phyloP scores from a whole-genome alignment of 2,113 vertebrate genomes.

The Paradoxurus hermaphroditus region DNA sequence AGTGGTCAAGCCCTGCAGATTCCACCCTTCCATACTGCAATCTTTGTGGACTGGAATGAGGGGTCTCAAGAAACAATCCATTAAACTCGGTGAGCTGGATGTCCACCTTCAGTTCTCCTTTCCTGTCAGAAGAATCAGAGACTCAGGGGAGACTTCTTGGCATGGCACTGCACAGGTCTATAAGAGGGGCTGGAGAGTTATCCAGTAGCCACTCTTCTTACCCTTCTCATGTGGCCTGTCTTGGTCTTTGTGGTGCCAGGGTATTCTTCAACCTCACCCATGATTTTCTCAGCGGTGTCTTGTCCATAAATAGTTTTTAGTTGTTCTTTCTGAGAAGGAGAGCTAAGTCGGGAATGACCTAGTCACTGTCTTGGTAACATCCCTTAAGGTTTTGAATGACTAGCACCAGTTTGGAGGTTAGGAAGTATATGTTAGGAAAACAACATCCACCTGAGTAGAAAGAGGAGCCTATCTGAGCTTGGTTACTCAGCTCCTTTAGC shows the following conservation, averaged over 20 bases:
- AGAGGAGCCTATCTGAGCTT: neutral
- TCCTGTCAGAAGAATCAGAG: neutral
- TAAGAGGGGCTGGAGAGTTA: neutral
- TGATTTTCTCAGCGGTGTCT: neutral
- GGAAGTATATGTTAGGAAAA: neutral
- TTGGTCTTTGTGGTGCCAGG: neutral
- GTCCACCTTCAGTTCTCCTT: neutral
- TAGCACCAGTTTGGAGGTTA: neutral
- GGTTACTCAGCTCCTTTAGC: neutral
- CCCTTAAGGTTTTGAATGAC: neutral
- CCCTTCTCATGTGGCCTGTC: neutral
- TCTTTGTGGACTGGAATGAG: neutral
- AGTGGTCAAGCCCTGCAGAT: neutral
- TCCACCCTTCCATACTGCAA: neutral
- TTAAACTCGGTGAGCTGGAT: neutral
- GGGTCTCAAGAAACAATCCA: neutral
- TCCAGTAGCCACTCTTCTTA: fast-evolving
- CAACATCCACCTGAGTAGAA: neutral
- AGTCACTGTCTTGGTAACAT: neutral
- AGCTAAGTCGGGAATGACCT: neutral
- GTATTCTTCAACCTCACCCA: neutral
- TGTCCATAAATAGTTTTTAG: neutral
- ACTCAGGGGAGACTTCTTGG: neutral
- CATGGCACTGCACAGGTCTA: neutral
- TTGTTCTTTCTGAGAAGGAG: neutral